Evolutionary conservation across 2,113 vertebrate genomes (phyloP).

Genomic region (Lepus americanus): DNA sequence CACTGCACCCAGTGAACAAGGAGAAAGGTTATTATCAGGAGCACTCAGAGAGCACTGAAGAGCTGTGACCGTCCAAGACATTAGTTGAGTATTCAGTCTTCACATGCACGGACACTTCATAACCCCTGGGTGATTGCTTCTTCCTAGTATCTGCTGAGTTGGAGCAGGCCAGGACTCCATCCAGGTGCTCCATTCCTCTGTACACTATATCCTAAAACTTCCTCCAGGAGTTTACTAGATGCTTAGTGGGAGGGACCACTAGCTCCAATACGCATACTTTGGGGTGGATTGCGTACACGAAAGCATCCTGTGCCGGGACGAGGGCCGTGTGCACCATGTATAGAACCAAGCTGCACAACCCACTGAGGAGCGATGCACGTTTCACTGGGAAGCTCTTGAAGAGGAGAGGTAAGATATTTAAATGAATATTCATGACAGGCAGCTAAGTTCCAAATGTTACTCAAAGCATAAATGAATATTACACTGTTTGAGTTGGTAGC

Average conservation of each 20-base stretch:
- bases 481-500: background rate
- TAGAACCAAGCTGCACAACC: background rate
- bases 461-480: background rate
- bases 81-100: background rate
- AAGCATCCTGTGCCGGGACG: background rate
- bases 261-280: background rate
- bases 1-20: background rate
- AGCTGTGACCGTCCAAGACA: background rate
- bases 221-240: background rate
- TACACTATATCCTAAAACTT: background rate
- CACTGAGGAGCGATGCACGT: background rate
- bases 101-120: background rate
- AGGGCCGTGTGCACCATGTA: background rate
- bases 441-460: background rate
- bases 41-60: rapidly evolving
- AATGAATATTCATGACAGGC: slow-evolving; percentile 16
- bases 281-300: background rate
- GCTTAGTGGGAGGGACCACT: no score
- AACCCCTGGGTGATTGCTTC: rapidly evolving
- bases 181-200: background rate
- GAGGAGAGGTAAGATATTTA: slow-evolving; percentile 20
- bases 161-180: background rate
- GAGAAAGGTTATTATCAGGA: background rate
- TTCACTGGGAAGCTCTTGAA: slow-evolving; percentile 50
- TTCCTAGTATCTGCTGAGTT: background rate